Percentiles rank a stretch among this genome's conserved stretches.
Evolutionary conservation across 2,888 invertebrate species (phyloP).

Genomic region (Odontothrips loti): DNA sequence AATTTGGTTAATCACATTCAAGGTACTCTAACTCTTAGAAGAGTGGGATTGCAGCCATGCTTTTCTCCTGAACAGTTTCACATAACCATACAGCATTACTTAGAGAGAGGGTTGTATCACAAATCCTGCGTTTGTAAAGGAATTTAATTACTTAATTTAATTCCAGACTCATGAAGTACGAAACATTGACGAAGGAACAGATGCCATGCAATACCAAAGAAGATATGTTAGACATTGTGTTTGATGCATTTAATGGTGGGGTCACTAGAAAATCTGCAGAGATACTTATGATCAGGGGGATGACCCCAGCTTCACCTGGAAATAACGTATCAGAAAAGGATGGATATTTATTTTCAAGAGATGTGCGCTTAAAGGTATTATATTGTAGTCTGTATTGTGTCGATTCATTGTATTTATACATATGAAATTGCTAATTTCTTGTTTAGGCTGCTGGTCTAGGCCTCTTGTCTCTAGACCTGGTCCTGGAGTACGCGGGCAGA

Average conservation of each 20-base stretch:
- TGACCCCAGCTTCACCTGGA: conserved; percentile 54
- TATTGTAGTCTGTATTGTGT: no score
- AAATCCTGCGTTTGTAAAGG: no score
- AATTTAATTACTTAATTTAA: neutral
- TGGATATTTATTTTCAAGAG: conserved; percentile 66
- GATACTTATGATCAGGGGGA: conserved; percentile 70
- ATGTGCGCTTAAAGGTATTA: conserved; percentile 64
- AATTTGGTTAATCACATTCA: no score
- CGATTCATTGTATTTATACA: neutral
- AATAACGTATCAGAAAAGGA: conserved; percentile 34
- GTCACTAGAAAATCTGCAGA: conserved; percentile 65
- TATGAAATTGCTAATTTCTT: conserved; percentile 9
- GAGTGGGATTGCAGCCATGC: no score
- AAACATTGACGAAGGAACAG: conserved; percentile 57
- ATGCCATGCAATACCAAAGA: conserved; percentile 68
- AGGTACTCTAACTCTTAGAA: no score
- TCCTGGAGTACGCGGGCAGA: conserved; percentile 62
- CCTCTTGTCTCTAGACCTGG: conserved; percentile 67
- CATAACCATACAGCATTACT: no score
- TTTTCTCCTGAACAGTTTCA: no score
- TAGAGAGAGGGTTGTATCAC: no score
- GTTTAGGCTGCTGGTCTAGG: conserved; percentile 59
- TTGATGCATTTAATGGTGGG: conserved; percentile 67
- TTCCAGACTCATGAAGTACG: conserved; percentile 60
- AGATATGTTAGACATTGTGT: conserved; percentile 65